Conservation (phyloP, 2,797 vertebrate species). For the Decapterus maruadsi region DNA sequence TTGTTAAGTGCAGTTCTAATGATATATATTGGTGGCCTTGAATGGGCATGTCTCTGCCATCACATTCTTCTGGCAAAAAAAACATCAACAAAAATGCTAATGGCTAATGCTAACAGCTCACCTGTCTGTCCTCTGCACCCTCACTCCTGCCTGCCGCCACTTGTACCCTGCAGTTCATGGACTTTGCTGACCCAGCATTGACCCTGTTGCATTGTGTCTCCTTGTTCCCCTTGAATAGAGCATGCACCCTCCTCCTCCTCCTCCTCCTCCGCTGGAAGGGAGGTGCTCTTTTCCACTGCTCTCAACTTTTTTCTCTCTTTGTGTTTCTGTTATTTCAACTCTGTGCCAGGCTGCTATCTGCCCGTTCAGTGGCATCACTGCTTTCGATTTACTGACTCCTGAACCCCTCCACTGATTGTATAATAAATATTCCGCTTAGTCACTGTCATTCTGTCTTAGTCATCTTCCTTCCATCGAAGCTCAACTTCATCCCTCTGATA, state of each 20-base stretch:
- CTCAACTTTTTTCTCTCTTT: constrained; percentile 85
- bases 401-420: not conserved
- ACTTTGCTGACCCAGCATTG: constrained; percentile 91
- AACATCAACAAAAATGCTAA: not conserved
- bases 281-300: constrained; percentile 80
- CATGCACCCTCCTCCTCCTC: constrained; percentile 80
- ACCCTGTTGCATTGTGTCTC: constrained; percentile 87
- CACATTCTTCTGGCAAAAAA: constrained; percentile 32
- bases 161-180: constrained; percentile 85
- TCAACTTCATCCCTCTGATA: not conserved
- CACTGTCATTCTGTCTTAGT: not conserved
- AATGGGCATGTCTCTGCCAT: constrained; percentile 17
- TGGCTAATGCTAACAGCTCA: constrained; percentile 46
- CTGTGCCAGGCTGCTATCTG: constrained; percentile 46
- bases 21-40: not conserved
- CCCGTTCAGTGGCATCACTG: constrained; percentile 27
- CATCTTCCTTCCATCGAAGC: not conserved
- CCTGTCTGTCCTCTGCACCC: constrained; percentile 47
- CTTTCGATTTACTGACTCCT: constrained; percentile 4
- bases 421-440: not conserved
- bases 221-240: constrained; percentile 75
- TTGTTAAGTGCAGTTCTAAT: not conserved
- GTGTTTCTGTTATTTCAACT: constrained; percentile 76
- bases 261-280: constrained; percentile 81
- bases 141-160: constrained; percentile 66